These are phyloP conservation scores for Caradrina kadenii DNA, from an alignment of 2,888 invertebrate genomes.

Conservation along the genomic window DNA sequence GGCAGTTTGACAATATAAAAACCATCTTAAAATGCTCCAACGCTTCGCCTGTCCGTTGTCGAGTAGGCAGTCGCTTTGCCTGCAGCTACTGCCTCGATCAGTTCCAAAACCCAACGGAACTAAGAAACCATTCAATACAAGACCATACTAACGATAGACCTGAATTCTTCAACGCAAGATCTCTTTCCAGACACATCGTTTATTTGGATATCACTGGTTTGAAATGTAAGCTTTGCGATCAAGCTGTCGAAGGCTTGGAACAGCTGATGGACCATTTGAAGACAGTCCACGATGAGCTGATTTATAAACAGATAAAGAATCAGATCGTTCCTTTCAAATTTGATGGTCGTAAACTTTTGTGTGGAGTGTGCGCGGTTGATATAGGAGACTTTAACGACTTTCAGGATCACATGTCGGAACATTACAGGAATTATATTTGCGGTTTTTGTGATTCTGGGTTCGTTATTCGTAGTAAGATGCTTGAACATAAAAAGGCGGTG, in stretches of 20 bases:
- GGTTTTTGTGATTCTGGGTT: conserved; percentile 78
- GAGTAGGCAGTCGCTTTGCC: conserved; percentile 72
- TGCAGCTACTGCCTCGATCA: conserved; percentile 81
- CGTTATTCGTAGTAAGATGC: conserved; percentile 72
- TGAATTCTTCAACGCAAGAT: conserved; percentile 73
- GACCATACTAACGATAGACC: conserved; percentile 69
- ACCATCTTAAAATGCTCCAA: conserved; percentile 76
- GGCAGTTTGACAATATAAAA: conserved; percentile 79
- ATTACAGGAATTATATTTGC: conserved; percentile 81
- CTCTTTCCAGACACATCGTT: conserved; percentile 75
- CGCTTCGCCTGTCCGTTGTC: conserved; percentile 78
- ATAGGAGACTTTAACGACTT: conserved; percentile 71
- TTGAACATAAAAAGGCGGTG: conserved; percentile 74
- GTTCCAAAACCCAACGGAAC: conserved; percentile 73
- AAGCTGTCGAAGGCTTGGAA: conserved; percentile 68
- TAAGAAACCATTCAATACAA: conserved; percentile 74
- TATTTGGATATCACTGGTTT: conserved; percentile 79
- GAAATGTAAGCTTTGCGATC: conserved; percentile 74
- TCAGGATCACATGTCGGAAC: conserved; percentile 81
- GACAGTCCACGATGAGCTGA: conserved; percentile 70
- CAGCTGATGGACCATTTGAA: conserved; percentile 77
- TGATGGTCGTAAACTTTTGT: conserved; percentile 62
- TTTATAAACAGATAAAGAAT: conserved; percentile 79
- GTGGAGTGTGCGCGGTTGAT: conserved; percentile 67
- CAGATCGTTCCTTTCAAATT: conserved; percentile 77